Conservation (phyloP, 2,888 invertebrate species). For the Abrostola tripartita region DNA sequence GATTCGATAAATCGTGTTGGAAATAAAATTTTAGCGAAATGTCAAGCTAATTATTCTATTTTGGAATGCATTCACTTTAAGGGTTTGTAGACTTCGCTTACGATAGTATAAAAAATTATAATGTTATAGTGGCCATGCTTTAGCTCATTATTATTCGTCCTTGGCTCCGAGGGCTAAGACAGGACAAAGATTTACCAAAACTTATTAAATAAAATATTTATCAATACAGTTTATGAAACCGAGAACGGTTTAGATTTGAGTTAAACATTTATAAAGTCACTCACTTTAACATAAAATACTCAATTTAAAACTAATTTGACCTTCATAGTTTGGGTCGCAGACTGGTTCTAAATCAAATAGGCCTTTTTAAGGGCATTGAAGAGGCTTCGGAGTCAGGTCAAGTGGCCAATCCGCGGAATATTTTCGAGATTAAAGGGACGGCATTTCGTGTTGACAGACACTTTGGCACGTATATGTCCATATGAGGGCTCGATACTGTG, state of each 20-base stretch:
- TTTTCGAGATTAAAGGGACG: conserved; percentile 50
- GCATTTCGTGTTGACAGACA: conserved; percentile 56
- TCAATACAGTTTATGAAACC: too few relatives aligned
- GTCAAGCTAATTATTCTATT: too few relatives aligned
- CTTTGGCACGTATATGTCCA: conserved; percentile 48
- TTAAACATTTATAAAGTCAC: conserved; percentile 7
- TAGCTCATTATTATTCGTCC: too few relatives aligned
- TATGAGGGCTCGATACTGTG: conserved; percentile 24
- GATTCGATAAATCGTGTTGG: neutral
- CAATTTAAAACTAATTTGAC: conserved; percentile 17
- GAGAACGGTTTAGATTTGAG: neutral
- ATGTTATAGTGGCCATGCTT: too few relatives aligned
- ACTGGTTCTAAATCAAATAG: conserved; percentile 66
- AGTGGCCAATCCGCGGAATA: conserved; percentile 56
- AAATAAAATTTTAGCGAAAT: too few relatives aligned
- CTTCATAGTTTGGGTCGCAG: conserved; percentile 55
- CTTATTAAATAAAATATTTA: too few relatives aligned
- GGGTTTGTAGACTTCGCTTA: too few relatives aligned
- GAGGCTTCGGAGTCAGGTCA: conserved; percentile 61
- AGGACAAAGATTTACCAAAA: too few relatives aligned
- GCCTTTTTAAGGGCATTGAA: conserved; percentile 57
- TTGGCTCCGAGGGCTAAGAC: too few relatives aligned
- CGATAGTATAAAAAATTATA: too few relatives aligned
- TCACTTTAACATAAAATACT: conserved; percentile 47
- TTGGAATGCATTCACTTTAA: too few relatives aligned